Conservation (phyloP, 2,113 vertebrate species). For the Oreochromis tanganicae region DNA sequence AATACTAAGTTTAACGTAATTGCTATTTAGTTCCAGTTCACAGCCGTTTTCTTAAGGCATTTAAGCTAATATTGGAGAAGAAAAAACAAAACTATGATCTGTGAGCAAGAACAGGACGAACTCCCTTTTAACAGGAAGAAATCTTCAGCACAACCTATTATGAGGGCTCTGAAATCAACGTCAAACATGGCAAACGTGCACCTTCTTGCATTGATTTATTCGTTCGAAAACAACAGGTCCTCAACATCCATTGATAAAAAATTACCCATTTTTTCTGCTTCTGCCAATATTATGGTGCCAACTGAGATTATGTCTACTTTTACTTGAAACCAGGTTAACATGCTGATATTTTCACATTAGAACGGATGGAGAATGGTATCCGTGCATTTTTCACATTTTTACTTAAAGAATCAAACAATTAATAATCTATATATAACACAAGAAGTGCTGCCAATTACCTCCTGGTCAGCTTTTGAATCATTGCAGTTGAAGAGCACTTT, state of each 20-base stretch:
- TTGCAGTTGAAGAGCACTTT: not conserved
- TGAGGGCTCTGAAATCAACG: not conserved
- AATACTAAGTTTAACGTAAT: not conserved
- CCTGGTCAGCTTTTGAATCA: not conserved
- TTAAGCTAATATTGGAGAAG: not conserved
- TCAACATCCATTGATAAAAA: not conserved
- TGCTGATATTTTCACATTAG: accelerated
- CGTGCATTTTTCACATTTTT: not conserved
- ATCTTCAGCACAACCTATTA: not conserved
- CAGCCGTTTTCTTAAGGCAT: not conserved
- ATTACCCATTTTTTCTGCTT: not conserved
- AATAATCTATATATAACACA: not conserved
- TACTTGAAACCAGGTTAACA: not conserved
- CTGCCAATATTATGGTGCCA: not conserved
- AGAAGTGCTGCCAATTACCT: not conserved
- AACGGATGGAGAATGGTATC: not conserved
- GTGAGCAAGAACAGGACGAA: not conserved
- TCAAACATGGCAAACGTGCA: not conserved
- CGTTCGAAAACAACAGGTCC: not conserved
- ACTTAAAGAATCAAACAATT: not conserved
- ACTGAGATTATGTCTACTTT: not conserved
- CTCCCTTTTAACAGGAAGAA: not conserved
- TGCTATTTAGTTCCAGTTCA: not conserved
- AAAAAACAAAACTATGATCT: not conserved
- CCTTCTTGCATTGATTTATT: not conserved